Percentiles rank a stretch among this genome's conserved stretches.
phyloP scores from a whole-genome alignment of 2,888 invertebrate species.

The Atherix ibis region DNA sequence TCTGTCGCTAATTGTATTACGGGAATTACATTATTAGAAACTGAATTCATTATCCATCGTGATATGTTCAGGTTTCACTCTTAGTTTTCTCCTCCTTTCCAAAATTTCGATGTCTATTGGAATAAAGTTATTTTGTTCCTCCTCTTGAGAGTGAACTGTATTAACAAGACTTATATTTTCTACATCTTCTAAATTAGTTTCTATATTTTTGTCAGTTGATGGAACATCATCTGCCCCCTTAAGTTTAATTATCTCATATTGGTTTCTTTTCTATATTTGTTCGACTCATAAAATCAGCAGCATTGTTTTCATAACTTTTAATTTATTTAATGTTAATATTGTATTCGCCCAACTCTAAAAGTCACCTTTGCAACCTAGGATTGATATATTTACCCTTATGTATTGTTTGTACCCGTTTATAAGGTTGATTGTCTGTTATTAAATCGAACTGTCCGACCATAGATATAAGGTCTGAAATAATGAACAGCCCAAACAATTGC shows the following conservation, averaged over 20 bases:
- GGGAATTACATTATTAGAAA: no score
- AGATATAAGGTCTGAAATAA: constrained; percentile 21
- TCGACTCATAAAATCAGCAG: constrained; percentile 5
- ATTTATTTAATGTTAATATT: constrained; percentile 11
- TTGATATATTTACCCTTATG: constrained; percentile 23
- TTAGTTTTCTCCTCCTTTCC: no score
- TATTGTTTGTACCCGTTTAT: constrained; percentile 23
- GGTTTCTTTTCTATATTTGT: not conserved
- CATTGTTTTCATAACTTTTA: constrained; percentile 8
- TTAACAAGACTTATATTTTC: not conserved
- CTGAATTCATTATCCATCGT: no score
- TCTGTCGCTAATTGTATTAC: no score
- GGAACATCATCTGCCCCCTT: no score
- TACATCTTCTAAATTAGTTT: not conserved
- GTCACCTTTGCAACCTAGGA: constrained; percentile 21
- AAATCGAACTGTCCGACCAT: constrained; percentile 21
- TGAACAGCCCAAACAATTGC: constrained; percentile 19
- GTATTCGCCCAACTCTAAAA: constrained; percentile 17
- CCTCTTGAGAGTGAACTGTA: not conserved
- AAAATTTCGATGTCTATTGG: no score
- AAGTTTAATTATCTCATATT: no score
- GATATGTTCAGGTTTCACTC: no score
- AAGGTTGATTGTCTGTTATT: constrained; percentile 24
- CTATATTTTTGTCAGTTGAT: no score
- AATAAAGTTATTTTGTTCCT: constrained; percentile 2